Base-by-base conservation (phyloP, 2,888 invertebrate species). In the Xylophagus ater region DNA sequence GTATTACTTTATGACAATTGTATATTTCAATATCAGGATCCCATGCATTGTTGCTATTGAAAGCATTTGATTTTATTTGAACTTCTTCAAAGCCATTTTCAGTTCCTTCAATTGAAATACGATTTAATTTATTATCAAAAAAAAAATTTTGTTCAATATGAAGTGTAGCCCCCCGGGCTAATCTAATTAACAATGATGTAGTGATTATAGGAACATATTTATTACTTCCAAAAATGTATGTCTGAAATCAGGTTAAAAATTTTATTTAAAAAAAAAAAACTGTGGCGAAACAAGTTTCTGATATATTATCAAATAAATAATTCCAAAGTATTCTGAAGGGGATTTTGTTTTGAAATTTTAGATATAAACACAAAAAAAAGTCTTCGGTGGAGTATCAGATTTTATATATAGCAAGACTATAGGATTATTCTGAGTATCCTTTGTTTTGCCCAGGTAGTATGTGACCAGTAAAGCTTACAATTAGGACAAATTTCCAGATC, bases 11-110 rank as follows among this genome's bases (percentile, higher is more conserved):
- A 38, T 52, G 48, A 4, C 57, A 56, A 39, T 54, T 56, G 4
- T 46, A 31, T 18, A 65, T 54, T 23, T 53, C 48, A 14, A 65
- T 56, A 30, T 61, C 59, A 9, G 65, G 65, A 55, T 49, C 61
- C 4, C 59, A 60, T 13, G 52, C 65, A 9, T 46, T 46, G 30
- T 59, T 60, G 10, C 55, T 55, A 3, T 44, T 44, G 32, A 64
- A 61, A 14, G 59, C 57, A 42, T 57, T 52, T 6, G 52, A 44
- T 9, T 49, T 46, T 3, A 65, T 45, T 47, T 65, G 64, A 15
- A 62, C 54, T 34, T 58, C 59, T 42, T 58, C 59, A 24, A 34
- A 31, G 2, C 48, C 42, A 19, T 39, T 28, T 13, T 46, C 37
- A 19, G 47, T 44, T 3, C 65, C 63, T 34, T 52, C 53, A 12